These are phyloP conservation scores for Myotis daubentonii DNA, from an alignment of 2,797 vertebrate species.

Conservation along the genomic window DNA sequence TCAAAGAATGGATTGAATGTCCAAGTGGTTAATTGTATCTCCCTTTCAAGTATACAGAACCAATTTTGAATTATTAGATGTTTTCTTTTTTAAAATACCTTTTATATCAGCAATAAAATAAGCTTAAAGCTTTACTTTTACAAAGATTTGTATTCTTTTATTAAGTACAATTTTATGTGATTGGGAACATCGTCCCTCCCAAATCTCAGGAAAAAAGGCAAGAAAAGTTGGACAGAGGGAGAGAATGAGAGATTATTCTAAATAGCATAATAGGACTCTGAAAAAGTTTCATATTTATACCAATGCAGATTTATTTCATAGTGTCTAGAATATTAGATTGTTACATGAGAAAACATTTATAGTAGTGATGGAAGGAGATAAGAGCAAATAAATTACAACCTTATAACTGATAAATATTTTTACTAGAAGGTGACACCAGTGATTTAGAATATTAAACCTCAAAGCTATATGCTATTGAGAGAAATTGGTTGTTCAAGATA, in stretches of 20 bases:
- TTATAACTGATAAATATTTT: neutral
- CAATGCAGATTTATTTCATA: neutral
- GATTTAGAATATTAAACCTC: neutral
- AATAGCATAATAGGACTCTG: neutral
- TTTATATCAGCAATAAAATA: neutral
- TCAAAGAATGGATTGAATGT: neutral
- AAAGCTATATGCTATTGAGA: neutral
- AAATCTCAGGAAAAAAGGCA: neutral
- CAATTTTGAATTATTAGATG: neutral
- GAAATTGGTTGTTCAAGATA: neutral
- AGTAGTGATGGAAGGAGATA: neutral
- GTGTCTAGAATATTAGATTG: neutral
- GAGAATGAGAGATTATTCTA: neutral
- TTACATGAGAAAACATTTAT: neutral
- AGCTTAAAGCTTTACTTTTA: neutral
- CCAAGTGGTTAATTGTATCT: neutral
- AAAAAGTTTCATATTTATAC: neutral
- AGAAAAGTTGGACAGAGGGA: neutral
- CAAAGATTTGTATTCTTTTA: neutral
- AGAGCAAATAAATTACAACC: neutral
- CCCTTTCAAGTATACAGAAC: neutral
- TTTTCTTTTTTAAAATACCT: neutral
- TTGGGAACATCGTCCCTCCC: neutral
- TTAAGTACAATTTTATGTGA: neutral
- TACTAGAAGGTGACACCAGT: neutral